Evolutionary conservation across 2,888 invertebrate genomes (phyloP).

Genomic region (Drosophila robusta): DNA sequence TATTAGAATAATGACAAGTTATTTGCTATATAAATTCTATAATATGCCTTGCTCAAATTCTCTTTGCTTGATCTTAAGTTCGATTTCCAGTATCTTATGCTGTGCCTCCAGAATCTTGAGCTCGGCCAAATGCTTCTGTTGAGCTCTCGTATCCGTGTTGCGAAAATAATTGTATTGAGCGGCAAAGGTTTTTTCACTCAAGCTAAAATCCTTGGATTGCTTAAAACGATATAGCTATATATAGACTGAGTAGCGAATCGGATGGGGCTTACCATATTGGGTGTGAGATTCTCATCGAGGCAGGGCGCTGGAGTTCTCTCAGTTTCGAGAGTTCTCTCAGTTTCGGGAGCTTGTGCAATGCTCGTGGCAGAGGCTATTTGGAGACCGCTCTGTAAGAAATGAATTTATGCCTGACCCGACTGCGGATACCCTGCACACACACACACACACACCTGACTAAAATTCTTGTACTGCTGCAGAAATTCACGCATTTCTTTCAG

Average conservation of each 20-base stretch:
- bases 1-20: too few relatives aligned
- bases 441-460: slow-evolving; percentile 1
- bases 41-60: not conserved
- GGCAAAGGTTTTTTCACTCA: not conserved
- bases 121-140: slow-evolving; percentile 11
- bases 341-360: not conserved
- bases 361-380: not conserved
- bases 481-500: not conserved
- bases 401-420: not conserved
- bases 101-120: slow-evolving; percentile 2
- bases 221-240: not conserved
- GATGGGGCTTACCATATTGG: not conserved
- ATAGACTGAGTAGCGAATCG: not conserved
- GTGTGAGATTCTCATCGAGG: not conserved
- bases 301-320: not conserved
- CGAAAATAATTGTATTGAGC: slow-evolving; percentile 4
- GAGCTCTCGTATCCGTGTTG: slow-evolving; percentile 4
- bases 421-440: not conserved
- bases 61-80: slow-evolving; percentile 4
- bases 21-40: too few relatives aligned
- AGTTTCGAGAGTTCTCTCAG: not conserved
- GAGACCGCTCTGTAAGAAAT: not conserved
- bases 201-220: not conserved
- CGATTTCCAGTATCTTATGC: slow-evolving; percentile 2
- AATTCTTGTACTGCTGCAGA: not conserved